Evolutionary conservation across 1,140 invertebrate genomes (phyloP).

Genomic region (Lysiphlebus fabarum): DNA sequence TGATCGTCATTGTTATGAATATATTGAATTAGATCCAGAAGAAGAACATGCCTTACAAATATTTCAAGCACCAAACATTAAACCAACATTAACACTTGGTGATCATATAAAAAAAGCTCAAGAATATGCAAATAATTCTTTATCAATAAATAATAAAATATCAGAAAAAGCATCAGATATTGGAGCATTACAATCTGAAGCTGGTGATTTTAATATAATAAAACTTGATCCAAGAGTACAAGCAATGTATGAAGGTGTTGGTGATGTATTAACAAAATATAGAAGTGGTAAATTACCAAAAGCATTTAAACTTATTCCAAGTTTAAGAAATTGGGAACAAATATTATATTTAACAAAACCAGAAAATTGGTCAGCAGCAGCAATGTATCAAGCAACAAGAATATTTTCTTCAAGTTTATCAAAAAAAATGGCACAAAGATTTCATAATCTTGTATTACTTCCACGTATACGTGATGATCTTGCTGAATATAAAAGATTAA

Average conservation of each 20-base stretch:
- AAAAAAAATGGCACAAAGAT: slow-evolving; percentile 94
- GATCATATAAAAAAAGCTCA: slow-evolving; percentile 54
- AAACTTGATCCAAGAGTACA: slow-evolving; percentile 76
- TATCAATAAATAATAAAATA: slow-evolving; percentile 69
- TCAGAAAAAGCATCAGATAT: slow-evolving; percentile 91
- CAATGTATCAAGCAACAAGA: slow-evolving; percentile 91
- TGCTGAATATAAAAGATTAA: slow-evolving; percentile 90
- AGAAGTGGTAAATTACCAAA: slow-evolving; percentile 95
- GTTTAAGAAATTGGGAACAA: slow-evolving; percentile 94
- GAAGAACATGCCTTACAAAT: slow-evolving; percentile 83
- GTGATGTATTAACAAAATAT: slow-evolving; percentile 83
- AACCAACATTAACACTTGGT: slow-evolving; percentile 69
- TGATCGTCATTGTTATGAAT: slow-evolving; percentile 57
- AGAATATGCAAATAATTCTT: too few relatives aligned
- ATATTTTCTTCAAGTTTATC: slow-evolving; percentile 96
- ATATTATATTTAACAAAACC: slow-evolving; percentile 86
- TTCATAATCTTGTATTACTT: slow-evolving; percentile 90
- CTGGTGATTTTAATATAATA: slow-evolving; percentile 67
- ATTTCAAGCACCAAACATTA: slow-evolving; percentile 75
- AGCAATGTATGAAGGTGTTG: slow-evolving; percentile 85
- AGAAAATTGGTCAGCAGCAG: slow-evolving; percentile 82
- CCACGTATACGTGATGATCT: slow-evolving; percentile 94
- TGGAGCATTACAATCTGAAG: slow-evolving; percentile 79
- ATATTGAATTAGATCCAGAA: slow-evolving; percentile 76
- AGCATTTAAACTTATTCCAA: slow-evolving; percentile 95